Evolutionary conservation across 2,888 invertebrate genomes (phyloP).

Genomic region (Oithona nana): DNA sequence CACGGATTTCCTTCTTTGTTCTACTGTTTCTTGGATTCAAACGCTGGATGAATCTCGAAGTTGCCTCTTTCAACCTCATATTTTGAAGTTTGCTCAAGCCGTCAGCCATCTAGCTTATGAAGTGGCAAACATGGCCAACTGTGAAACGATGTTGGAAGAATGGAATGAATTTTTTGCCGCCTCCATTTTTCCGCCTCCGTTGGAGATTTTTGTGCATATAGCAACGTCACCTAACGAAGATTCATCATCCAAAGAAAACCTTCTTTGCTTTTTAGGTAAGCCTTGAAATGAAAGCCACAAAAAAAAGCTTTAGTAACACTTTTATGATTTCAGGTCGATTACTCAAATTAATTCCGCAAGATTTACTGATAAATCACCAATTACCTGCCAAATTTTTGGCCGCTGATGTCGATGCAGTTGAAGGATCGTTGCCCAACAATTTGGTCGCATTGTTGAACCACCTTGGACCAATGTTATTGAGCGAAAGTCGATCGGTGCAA

Average conservation of each 20-base stretch:
- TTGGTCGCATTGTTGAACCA: conserved; percentile 26
- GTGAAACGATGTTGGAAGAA: conserved; percentile 19
- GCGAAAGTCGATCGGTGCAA: conserved; percentile 12
- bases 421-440: conserved; percentile 24
- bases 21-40: neutral
- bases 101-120: no score
- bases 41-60: neutral
- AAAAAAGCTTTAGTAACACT: no score
- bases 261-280: neutral
- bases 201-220: no score
- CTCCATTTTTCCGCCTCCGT: neutral
- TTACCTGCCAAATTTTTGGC: conserved; percentile 24
- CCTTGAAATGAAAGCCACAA: neutral
- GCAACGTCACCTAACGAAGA: no score
- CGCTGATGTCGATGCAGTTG: conserved; percentile 23
- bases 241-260: neutral
- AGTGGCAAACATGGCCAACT: no score
- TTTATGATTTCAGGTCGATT: no score
- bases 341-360: conserved; percentile 17
- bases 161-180: conserved; percentile 19
- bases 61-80: neutral
- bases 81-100: no score
- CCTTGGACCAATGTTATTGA: conserved; percentile 24
- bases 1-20: neutral
- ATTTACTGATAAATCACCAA: conserved; percentile 23